A percentile compares a stretch with the other conserved stretches of the same genome.
phyloP scores from a whole-genome alignment of 2,888 invertebrate species.

The Parascotia fuliginaria region DNA sequence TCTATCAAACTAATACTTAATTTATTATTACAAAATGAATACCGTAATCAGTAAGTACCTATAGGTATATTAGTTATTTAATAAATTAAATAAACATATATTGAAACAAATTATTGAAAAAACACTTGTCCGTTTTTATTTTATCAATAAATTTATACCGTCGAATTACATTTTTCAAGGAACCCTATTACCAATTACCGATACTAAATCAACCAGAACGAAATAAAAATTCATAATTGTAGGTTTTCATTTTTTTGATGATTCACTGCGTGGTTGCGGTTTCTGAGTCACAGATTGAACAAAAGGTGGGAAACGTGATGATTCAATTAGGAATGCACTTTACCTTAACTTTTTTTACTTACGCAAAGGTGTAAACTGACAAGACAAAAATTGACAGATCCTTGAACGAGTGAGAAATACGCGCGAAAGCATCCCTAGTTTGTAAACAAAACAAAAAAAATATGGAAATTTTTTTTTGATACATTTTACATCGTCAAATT shows the following conservation, averaged over 20 bases:
- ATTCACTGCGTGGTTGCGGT: conserved; percentile 36
- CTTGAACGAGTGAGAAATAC: too few relatives aligned
- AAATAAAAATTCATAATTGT: conserved; percentile 41
- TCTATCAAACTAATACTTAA: too few relatives aligned
- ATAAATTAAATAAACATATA: too few relatives aligned
- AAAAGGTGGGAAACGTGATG: conserved; percentile 32
- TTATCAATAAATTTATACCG: neutral
- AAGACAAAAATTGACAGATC: too few relatives aligned
- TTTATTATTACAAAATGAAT: neutral
- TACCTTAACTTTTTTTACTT: conserved; percentile 11
- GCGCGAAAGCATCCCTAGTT: too few relatives aligned
- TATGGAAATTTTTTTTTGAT: too few relatives aligned
- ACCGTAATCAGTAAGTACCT: too few relatives aligned
- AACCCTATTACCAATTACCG: conserved; percentile 28
- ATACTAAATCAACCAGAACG: conserved; percentile 34
- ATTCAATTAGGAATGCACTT: conserved; percentile 43
- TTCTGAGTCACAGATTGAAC: conserved; percentile 30
- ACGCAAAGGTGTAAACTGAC: too few relatives aligned
- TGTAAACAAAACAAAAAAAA: too few relatives aligned
- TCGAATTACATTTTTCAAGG: neutral
- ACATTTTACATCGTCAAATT: too few relatives aligned
- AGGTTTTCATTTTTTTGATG: too few relatives aligned
- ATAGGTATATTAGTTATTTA: too few relatives aligned
- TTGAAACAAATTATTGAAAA: neutral
- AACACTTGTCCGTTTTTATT: neutral